Evolutionary conservation across 2,888 invertebrate genomes (phyloP).

Genomic region (Hirudinaria manillensis): DNA sequence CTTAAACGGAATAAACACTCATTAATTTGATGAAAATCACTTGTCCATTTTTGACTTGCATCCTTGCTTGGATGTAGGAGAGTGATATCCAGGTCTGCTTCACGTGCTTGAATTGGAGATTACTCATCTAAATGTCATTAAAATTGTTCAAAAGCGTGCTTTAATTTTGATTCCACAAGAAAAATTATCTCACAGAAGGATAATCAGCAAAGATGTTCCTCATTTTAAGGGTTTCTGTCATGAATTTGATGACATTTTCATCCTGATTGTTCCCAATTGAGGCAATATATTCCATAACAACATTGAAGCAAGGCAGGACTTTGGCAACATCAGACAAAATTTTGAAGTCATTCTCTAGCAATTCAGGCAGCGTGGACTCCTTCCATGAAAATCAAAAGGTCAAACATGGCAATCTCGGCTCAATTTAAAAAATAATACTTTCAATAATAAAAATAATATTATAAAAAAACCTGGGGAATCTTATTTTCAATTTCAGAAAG

Average conservation of each 20-base stretch:
- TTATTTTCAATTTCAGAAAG: slow-evolving; percentile 41
- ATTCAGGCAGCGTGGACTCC: slow-evolving; percentile 20
- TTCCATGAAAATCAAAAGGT: slow-evolving; percentile 25
- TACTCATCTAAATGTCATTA: slow-evolving; percentile 2
- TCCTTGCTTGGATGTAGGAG: not conserved
- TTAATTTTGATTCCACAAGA: not conserved
- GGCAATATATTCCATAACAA: slow-evolving; percentile 38
- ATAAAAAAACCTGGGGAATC: slow-evolving; percentile 42
- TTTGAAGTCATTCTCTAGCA: slow-evolving; percentile 31
- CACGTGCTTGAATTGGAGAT: slow-evolving; percentile 12
- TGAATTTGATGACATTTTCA: slow-evolving; percentile 40
- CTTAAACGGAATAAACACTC: not conserved
- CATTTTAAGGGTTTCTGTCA: slow-evolving; percentile 43
- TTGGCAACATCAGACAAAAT: slow-evolving; percentile 34
- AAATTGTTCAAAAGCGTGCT: not conserved
- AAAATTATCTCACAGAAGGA: slow-evolving; percentile 30
- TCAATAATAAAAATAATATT: slow-evolving; percentile 12
- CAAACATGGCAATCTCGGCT: not conserved
- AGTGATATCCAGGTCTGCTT: slow-evolving; percentile 9
- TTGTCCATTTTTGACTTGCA: slow-evolving; percentile 21
- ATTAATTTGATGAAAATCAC: not conserved
- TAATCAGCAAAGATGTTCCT: not conserved
- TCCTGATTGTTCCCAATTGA: slow-evolving; percentile 35
- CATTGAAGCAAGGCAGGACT: slow-evolving; percentile 37
- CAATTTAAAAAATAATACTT: not conserved